A percentile compares a stretch with the other conserved stretches of the same genome.
phyloP scores from a whole-genome alignment of 2,113 vertebrate species.

The Catharus bicknelli region DNA sequence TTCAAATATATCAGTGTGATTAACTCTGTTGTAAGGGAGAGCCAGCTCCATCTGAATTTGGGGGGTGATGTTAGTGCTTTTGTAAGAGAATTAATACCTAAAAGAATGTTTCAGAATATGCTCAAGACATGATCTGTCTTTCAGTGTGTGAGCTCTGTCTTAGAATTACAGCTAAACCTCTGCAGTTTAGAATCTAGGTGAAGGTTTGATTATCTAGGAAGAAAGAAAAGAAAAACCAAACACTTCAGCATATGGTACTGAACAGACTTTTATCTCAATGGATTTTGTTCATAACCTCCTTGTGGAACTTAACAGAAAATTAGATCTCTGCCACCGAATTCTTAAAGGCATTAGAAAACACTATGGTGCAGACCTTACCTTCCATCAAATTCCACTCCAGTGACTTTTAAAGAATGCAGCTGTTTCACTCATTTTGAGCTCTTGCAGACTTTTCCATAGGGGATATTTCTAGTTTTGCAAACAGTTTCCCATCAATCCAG shows the following conservation, averaged over 20 bases:
- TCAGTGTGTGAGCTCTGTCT: neutral
- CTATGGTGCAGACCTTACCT: constrained; percentile 17
- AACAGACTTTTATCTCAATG: constrained; percentile 10
- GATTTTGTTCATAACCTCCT: constrained; percentile 30
- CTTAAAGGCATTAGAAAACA: constrained; percentile 29
- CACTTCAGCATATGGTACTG: neutral
- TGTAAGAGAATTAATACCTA: neutral
- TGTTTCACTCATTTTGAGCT: constrained; percentile 1
- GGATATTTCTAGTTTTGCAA: constrained; percentile 31
- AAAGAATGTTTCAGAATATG: neutral
- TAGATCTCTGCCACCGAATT: constrained; percentile 32
- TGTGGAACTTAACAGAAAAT: constrained; percentile 65
- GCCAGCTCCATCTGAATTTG: neutral
- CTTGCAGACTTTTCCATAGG: constrained; percentile 41
- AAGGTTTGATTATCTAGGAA: constrained; percentile 26
- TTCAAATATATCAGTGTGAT: neutral
- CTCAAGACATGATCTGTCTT: constrained; percentile 2
- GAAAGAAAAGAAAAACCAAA: neutral
- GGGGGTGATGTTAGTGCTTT: neutral
- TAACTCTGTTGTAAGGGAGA: neutral
- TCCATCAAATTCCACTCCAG: constrained; percentile 45
- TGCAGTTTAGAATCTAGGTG: constrained; percentile 1
- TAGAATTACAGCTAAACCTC: constrained; percentile 24
- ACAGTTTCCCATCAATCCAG: constrained; percentile 15
- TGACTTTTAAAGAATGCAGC: constrained; percentile 55